A percentile compares a stretch with the other conserved stretches of the same genome.
These are phyloP conservation scores for Isoperla grammatica DNA, from an alignment of 2,888 invertebrate species.

Conservation along the genomic window DNA sequence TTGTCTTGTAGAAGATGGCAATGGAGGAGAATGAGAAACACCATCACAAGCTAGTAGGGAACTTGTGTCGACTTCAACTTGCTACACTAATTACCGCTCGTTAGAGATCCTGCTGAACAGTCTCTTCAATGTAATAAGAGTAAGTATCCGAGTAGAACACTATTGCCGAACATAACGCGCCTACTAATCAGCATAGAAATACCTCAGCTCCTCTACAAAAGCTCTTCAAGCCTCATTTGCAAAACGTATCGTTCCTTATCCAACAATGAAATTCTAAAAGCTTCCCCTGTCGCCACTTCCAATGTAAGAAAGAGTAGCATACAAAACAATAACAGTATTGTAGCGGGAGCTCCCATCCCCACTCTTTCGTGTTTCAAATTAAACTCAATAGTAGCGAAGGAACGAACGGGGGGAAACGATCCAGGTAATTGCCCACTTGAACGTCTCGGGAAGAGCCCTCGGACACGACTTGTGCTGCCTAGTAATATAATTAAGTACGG, in stretches of 20 bases:
- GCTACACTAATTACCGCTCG: too few species aligned
- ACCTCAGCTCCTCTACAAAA: constrained; percentile 7
- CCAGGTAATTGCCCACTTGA: constrained; percentile 23
- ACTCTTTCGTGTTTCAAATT: constrained; percentile 21
- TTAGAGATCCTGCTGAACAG: too few species aligned
- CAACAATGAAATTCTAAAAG: not conserved
- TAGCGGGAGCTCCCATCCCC: not conserved
- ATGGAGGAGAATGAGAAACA: too few species aligned
- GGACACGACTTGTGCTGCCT: constrained; percentile 24
- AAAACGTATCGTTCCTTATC: constrained; percentile 2
- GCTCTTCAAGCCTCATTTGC: constrained; percentile 3
- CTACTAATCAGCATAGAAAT: constrained; percentile 10
- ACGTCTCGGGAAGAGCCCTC: constrained; percentile 17
- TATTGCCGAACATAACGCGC: constrained; percentile 7
- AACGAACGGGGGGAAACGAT: constrained; percentile 11
- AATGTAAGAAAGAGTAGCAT: constrained; percentile 2
- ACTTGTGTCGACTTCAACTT: too few species aligned
- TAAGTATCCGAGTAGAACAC: not conserved
- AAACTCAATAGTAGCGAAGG: constrained; percentile 25
- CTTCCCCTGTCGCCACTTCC: constrained; percentile 13
- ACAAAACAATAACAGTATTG: constrained; percentile 4
- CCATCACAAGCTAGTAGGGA: too few species aligned
- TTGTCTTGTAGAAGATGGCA: too few species aligned
- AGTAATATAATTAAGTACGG: constrained; percentile 23
- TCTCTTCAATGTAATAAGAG: too few species aligned